A percentile compares a stretch with the other conserved stretches of the same genome.
These are phyloP conservation scores for Synergus itoensis DNA, from an alignment of 2,888 invertebrate species.

Conservation along the genomic window DNA sequence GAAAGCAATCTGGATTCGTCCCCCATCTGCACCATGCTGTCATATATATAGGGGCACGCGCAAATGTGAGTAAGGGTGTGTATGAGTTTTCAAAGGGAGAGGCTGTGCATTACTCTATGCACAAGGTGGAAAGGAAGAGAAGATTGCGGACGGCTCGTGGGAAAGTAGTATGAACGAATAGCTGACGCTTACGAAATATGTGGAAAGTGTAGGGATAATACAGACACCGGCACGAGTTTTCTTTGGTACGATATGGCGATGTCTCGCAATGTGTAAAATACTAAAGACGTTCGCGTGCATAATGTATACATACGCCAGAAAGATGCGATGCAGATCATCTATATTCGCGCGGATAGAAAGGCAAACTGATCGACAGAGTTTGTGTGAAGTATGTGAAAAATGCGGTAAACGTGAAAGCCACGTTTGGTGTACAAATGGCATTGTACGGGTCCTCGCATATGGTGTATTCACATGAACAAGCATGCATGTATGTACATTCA, in stretches of 20 bases:
- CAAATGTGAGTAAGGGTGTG: constrained; percentile 23
- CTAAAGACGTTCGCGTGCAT: constrained; percentile 5
- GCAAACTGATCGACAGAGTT: not conserved
- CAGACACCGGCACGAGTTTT: constrained; percentile 11
- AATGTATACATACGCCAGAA: not conserved
- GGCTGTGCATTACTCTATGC: not conserved
- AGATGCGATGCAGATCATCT: constrained; percentile 12
- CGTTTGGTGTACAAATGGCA: not conserved
- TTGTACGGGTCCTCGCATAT: not conserved
- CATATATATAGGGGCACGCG: constrained; percentile 5
- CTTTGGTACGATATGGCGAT: constrained; percentile 13
- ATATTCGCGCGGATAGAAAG: not conserved
- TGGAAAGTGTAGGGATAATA: constrained; percentile 24
- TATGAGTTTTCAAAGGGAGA: constrained; percentile 13
- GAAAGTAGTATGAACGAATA: constrained; percentile 34
- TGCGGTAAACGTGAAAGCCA: constrained; percentile 16
- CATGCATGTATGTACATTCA: not conserved
- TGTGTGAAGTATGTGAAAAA: constrained; percentile 16
- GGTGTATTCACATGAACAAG: not conserved
- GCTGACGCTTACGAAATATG: constrained; percentile 20
- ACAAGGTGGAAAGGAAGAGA: constrained; percentile 12
- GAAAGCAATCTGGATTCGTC: constrained; percentile 39
- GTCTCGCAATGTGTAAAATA: not conserved
- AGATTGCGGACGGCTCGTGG: constrained; percentile 29
- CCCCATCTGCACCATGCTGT: constrained; percentile 27